A percentile compares a stretch with the other conserved stretches of the same genome.
phyloP scores from a whole-genome alignment of 2,797 vertebrate species.

The Rousettus madagascariensis region DNA sequence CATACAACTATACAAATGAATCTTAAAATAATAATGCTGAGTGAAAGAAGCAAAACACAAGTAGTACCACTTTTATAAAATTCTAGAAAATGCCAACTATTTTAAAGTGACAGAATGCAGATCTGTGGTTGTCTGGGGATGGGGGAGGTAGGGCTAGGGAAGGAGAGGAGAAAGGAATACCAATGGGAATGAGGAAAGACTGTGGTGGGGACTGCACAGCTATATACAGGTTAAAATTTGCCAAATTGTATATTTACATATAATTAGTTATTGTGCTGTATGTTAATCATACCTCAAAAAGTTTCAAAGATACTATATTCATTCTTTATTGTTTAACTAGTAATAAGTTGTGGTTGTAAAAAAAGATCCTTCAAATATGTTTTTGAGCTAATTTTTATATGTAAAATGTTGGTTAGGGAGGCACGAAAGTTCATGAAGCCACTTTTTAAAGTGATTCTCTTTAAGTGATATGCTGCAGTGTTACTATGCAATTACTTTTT shows the following conservation, averaged over 20 bases:
- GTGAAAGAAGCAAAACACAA: neutral
- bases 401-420: conserved; percentile 18
- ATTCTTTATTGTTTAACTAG: conserved; percentile 14
- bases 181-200: neutral
- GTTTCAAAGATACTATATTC: neutral
- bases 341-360: neutral
- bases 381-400: conserved; percentile 49
- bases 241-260: neutral
- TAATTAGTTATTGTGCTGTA: neutral
- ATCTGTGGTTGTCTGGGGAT: neutral
- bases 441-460: neutral
- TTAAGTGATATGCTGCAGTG: neutral
- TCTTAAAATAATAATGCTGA: neutral
- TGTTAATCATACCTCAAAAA: neutral
- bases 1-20: neutral
- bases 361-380: neutral
- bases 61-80: neutral
- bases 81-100: neutral
- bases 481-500: conserved; percentile 45
- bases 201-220: neutral
- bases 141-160: neutral
- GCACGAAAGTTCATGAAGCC: neutral
- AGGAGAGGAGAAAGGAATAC: neutral
- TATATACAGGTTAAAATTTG: neutral
- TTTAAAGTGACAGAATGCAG: neutral